Evolutionary conservation across 2,797 vertebrate genomes (phyloP), one percentile per base, ranked within the genome.

Genomic region (Bradypus variegatus): DNA sequence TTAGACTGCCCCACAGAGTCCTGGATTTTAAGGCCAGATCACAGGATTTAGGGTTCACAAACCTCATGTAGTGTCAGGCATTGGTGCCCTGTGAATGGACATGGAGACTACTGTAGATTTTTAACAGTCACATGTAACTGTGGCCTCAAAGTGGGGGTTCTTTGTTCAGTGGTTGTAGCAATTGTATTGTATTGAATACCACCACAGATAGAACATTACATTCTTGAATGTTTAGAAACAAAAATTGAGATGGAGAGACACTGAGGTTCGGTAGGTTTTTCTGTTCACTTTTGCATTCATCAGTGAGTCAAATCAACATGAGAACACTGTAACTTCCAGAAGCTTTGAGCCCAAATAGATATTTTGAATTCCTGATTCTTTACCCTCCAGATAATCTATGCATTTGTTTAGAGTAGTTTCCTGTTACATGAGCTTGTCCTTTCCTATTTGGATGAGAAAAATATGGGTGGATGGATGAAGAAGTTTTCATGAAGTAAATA

Each of bases 361-460:
- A 38, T 77, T 90, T 62, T 12, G 13, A 45, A 62, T 41, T 33
- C 45, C 53, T 91, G 33, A 48, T 58, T 89, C 88, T 86, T 79
- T 29, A 86, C 60, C 58, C 33, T 86, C n/a, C 33, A 27, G 19
- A 31, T 75, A 81, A 73, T 75, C 50, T 7, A 33, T 48, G n/a
- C 45, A 6, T 62, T 93, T 25, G 60, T 53, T 79, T 12, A 31
- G 29, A 2, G 25, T 38, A 55, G 19, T 64, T 83, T 86, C 83
- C 86, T 62, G 25, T 76, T n/a, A 70, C 79, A 15, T 11, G 50
- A 55, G 58, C n/a, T 50, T 19, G 55, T 67, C 41, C 53, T 77
- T 75, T 48, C 64, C 81, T 48, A 7, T 80, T 93, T 36, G 76
- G 69, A 67, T 75, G 79, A 72, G 75, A 27, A 89, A 75, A 84